Base-by-base conservation (phyloP, 92 coral and sea anemone genomes). In the Epizoanthus stellaris region DNA sequence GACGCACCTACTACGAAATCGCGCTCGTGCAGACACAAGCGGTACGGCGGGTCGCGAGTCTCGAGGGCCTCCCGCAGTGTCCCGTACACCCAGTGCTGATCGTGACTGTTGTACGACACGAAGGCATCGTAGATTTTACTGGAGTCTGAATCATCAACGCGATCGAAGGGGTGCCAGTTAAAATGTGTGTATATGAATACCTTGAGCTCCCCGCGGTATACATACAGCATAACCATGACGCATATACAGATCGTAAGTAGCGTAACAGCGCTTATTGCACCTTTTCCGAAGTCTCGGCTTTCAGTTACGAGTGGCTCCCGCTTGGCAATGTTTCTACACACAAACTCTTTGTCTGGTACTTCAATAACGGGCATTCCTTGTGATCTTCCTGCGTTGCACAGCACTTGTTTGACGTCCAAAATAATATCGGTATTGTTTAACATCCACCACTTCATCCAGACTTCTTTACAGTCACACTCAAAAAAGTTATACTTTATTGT, bases 141-240 rank as follows among this genome's bases (percentile, higher is more conserved):
- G 2, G 91, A 84, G 21, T 95, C 96, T 20, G 91, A 84, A 69
- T 95, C 98, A 43, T 95, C 91, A 23, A 90, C 67, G 34, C 87
- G 91, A 62, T 93, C 96, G 61, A 95, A 95, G 17, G 95, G 98
- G 63, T 93, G 94, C 98, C 98, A 93, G 68, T 93, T 72, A 76
- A 93, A 91, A 53, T 88, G 90, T 6, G 96, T 85, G 81, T 82
- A 90, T 73, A 93, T 43, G 20, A 95, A 61, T 20, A 93, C 87
- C 20, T 95, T 95, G 19, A 95, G 72, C 66, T 90, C 96, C 5
- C 87, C 87, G 38, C 94, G 85, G 79, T 85, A 93, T 38, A 70
- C 70, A 66, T 87, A 91, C 30, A 80, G 60, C 5, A 93, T 15
- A 10, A 63, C 76, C 19, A 81, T 75, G 2, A 58, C 3, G 49